A percentile compares a stretch with the other conserved stretches of the same genome.
phyloP scores from a whole-genome alignment of 2,797 vertebrate genomes.

The Anniella stebbinsi region DNA sequence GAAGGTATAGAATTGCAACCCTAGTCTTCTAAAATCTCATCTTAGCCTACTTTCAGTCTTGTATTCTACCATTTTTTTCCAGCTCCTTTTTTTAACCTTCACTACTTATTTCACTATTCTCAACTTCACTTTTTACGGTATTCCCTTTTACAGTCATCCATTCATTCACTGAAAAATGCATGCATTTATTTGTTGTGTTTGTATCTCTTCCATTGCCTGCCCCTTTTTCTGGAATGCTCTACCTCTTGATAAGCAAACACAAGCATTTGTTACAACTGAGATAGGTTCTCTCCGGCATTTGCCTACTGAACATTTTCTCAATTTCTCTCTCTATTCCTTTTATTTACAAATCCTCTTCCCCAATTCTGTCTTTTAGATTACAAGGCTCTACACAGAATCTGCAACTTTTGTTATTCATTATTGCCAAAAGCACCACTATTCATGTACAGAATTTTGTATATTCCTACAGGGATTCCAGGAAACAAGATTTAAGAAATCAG shows the following conservation, averaged over 20 bases:
- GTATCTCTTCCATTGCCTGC: not conserved
- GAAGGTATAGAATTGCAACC: not conserved
- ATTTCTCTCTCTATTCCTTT: not conserved
- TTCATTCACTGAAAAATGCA: not conserved
- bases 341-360: not conserved
- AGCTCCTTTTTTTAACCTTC: not conserved
- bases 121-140: not conserved
- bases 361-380: not conserved
- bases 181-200: not conserved
- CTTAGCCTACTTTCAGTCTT: not conserved
- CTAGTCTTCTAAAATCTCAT: not conserved
- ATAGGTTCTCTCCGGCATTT: not conserved
- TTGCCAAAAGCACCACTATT: not conserved
- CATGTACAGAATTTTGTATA: not conserved
- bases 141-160: not conserved
- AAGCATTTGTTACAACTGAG: not conserved
- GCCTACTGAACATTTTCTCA: not conserved
- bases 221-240: not conserved
- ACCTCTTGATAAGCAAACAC: not conserved
- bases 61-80: not conserved
- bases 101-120: not conserved
- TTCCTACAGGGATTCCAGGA: not conserved
- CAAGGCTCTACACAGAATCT: not conserved
- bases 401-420: not conserved
- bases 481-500: not conserved